Base-by-base conservation (phyloP, 2,797 vertebrate species). In the Ptychobarbus kaznakovi region DNA sequence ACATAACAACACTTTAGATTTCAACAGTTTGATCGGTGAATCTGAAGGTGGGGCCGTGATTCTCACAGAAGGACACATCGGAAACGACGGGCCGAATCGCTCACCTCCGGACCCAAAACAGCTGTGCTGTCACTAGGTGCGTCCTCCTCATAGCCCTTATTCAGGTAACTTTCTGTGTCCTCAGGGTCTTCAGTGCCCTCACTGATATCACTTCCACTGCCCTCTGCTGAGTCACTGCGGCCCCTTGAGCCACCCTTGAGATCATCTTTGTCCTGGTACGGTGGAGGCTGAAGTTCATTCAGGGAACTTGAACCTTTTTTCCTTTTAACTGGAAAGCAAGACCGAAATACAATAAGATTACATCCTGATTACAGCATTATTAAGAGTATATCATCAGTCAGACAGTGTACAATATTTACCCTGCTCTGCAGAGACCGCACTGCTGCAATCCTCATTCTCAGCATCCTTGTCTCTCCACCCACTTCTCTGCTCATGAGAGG, bases 41-140 rank as follows among this genome's bases (percentile, higher is more conserved):
- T 77, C 56, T 15, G 38, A 63, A 40, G 22, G 46, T 38, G 3
- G 38, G n/a, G 35, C 22, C 25, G 11, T 69, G 78, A 63, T 76
- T 51, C 56, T 88, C 76, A 91, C 53, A 91, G 83, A 13, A 90
- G 81, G 40, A 83, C 80, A 73, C 89, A 91, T 68, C 66, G 80
- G 22, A 85, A 72, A 63, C 80, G 70, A 20, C 70, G 70, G 40
- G 74, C 7, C 20, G 80, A 7, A 3, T 10, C 18, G 56, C 90
- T 83, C 93, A 99, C 98, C 95, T 99, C 97, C 22, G 96, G 96
- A 81, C 97, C 97, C 90, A 99, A 95, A 82, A 98, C 96, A 0
- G 97, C 97, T 0, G 97, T 99, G 94, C 98, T 99, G 90, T 99
- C 98, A 16, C 97, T 99, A 2, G 97, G 98, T 40, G 96, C 96